Base-by-base conservation (phyloP, 2,888 invertebrate species). In the Syrista parreyssii region DNA sequence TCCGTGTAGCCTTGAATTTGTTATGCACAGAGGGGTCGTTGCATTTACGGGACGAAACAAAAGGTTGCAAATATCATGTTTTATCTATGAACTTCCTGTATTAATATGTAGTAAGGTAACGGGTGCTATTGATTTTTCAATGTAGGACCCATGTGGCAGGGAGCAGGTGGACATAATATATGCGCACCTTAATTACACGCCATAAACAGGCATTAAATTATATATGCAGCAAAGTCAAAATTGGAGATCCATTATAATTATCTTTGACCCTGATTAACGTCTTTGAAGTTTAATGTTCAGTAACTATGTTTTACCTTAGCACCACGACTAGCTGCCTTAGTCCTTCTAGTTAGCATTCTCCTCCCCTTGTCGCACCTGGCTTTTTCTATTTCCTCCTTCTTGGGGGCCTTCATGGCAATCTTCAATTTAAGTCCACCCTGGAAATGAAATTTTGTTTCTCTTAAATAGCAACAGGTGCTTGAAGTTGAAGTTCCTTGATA, bases 361-460 rank as follows among this genome's bases (percentile, higher is more conserved):
- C 85, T 85, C 68, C 40, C 81, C 81, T 89, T 90, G 12, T 91
- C 91, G 77, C 82, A 87, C 76, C 88, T 89, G 71, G 84, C 75
- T 82, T 90, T 91, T 72, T 90, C 90, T 23, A 86, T 75, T 78
- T 91, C 90, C 71, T 91, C 91, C 81, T 87, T 91, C 80, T 89
- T 89, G 72, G 92, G 90, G 77, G 92, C 90, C 86, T 92, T 92
- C 89, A 92, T 90, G 76, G 92, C 92, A 82, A 93, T 92, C 85
- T 92, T 93, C 80, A 93, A 85, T 86, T 92, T 93, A 68, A 93
- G 88, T 71, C 92, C 92, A 78, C 92, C 93, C 92, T 92, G 82
- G 2, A 84, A 85, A 75, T 9, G 2, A 2, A 55, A 15, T 55
- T 55, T 55, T 55, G 55, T 55, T 23, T 55, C 55, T 55, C 23